Evolutionary conservation across 2,888 invertebrate species (phyloP).

Genomic region (Exephanes ischioxanthus): DNA sequence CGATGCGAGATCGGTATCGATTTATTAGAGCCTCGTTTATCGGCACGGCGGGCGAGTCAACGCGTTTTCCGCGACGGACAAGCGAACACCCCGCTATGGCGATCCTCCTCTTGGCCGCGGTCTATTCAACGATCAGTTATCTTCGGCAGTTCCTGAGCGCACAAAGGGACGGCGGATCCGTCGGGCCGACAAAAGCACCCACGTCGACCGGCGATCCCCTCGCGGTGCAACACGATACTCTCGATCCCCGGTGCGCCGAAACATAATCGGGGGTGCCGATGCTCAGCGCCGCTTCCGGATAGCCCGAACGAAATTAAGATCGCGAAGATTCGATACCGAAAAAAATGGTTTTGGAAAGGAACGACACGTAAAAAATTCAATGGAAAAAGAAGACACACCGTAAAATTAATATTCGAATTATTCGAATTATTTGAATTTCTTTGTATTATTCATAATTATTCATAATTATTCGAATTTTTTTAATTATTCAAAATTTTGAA

Average conservation of each 20-base stretch:
- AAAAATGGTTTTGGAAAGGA: no score
- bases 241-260: constrained; percentile 7
- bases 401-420: no score
- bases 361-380: no score
- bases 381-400: no score
- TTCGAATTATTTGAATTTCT: no score
- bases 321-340: not conserved
- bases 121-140: constrained; percentile 57
- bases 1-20: not conserved
- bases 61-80: constrained; percentile 48
- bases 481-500: no score
- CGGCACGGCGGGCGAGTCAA: constrained; percentile 46
- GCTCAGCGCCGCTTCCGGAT: constrained; percentile 14
- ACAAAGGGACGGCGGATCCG: constrained; percentile 47
- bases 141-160: constrained; percentile 43
- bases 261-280: constrained; percentile 46
- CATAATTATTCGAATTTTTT: no score
- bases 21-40: constrained; percentile 52
- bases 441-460: no score
- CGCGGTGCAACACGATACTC: constrained; percentile 44
- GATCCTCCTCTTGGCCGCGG: constrained; percentile 23
- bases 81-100: constrained; percentile 8
- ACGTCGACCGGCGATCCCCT: constrained; percentile 16
- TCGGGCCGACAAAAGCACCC: constrained; percentile 47
- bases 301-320: constrained; percentile 13